Conservation (phyloP, 2,797 vertebrate species). For the Lophura swinhoii region DNA sequence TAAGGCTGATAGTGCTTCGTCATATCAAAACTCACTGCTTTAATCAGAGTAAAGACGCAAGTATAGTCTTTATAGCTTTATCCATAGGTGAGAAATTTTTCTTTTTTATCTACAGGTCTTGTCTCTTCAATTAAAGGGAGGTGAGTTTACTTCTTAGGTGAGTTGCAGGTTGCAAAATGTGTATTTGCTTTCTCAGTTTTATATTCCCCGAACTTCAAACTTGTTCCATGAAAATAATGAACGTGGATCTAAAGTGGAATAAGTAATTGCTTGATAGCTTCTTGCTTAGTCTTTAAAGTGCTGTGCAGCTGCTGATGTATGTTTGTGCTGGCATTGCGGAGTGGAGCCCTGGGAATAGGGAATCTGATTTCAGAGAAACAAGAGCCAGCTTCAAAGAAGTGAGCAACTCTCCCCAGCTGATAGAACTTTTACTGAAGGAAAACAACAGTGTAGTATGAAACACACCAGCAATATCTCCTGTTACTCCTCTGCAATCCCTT, state of each 20-base stretch:
- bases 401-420: conserved; percentile 82
- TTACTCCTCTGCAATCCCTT: conserved; percentile 70
- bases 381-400: conserved; percentile 85
- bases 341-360: conserved; percentile 80
- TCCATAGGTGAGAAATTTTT: background rate
- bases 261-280: conserved; percentile 71
- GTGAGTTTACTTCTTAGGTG: background rate
- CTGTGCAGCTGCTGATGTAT: conserved; percentile 76
- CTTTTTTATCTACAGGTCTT: background rate
- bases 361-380: conserved; percentile 86
- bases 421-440: conserved; percentile 83
- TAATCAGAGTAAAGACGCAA: background rate
- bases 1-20: background rate
- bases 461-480: conserved; percentile 69
- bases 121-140: background rate
- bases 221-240: conserved; percentile 53
- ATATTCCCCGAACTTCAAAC: conserved; percentile 24
- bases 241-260: conserved; percentile 60
- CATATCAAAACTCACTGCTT: background rate
- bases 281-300: conserved; percentile 75
- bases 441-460: conserved; percentile 83
- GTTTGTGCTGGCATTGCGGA: conserved; percentile 83
- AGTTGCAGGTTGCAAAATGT: background rate
- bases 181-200: conserved; percentile 50
- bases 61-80: background rate